A percentile compares a stretch with the other conserved stretches of the same genome.
Evolutionary conservation across 2,888 invertebrate species (phyloP).

Genomic region (Anorthoa munda): DNA sequence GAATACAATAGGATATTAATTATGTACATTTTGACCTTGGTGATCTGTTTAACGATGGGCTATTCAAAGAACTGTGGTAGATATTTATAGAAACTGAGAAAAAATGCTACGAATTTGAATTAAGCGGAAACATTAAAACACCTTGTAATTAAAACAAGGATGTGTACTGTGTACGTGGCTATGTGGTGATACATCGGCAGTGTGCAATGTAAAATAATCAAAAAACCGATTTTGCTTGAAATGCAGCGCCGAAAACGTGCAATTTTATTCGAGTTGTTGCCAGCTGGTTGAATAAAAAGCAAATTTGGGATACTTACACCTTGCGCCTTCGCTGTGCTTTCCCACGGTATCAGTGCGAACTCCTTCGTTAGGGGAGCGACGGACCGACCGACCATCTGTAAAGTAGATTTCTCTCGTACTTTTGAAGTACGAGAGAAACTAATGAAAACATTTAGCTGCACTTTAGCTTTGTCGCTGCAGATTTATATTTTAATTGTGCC

Average conservation of each 20-base stretch:
- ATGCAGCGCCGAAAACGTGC: constrained; percentile 75
- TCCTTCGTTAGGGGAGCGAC: constrained; percentile 60
- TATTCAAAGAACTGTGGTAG: constrained; percentile 30
- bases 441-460: constrained; percentile 72
- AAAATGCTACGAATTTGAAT: constrained; percentile 20
- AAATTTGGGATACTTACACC: constrained; percentile 79
- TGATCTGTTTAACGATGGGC: constrained; percentile 49
- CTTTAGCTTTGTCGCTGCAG: constrained; percentile 68
- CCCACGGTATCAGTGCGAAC: constrained; percentile 75
- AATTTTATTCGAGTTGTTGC: constrained; percentile 58
- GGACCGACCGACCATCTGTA: constrained; percentile 52
- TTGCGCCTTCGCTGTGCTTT: constrained; percentile 74
- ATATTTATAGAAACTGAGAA: constrained; percentile 8
- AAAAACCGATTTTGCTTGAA: constrained; percentile 73
- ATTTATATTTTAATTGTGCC: constrained; percentile 65
- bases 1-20: constrained; percentile 67
- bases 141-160: constrained; percentile 1
- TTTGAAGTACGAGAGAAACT: constrained; percentile 66
- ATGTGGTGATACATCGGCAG: constrained; percentile 42
- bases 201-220: constrained; percentile 64
- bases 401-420: constrained; percentile 45
- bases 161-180: too few relatives aligned
- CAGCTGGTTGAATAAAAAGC: constrained; percentile 74
- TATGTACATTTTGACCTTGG: constrained; percentile 59
- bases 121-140: constrained; percentile 18